These are phyloP conservation scores for Cyrtorhinus lividipennis DNA, from an alignment of 1,140 invertebrate genomes.

Conservation along the genomic window DNA sequence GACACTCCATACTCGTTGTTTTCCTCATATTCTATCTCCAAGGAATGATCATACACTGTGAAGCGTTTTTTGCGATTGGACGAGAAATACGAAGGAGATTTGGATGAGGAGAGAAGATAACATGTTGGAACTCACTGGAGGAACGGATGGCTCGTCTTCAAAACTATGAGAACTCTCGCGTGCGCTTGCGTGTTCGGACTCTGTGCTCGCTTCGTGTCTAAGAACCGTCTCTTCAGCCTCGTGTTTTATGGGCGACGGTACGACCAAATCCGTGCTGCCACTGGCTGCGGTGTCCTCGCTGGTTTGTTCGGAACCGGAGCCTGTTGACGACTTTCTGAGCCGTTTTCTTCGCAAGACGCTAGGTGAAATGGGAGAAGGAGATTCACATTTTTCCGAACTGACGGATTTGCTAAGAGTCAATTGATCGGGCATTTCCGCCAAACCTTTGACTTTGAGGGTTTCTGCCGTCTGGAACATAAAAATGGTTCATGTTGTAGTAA, in stretches of 20 bases:
- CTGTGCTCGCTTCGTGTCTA: conserved; percentile 26
- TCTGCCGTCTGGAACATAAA: conserved; percentile 50
- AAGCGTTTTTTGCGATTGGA: too few species aligned
- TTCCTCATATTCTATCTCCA: too few species aligned
- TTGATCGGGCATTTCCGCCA: conserved; percentile 63
- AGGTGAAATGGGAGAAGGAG: conserved; percentile 16
- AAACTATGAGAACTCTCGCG: conserved; percentile 35
- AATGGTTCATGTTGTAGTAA: neutral
- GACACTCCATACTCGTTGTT: too few species aligned
- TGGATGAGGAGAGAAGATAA: too few species aligned
- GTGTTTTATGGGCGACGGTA: conserved; percentile 24
- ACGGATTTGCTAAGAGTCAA: conserved; percentile 23
- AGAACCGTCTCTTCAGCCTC: conserved; percentile 27
- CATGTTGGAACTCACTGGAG: neutral
- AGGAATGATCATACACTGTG: too few species aligned
- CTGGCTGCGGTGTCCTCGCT: conserved; percentile 19
- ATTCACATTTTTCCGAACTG: conserved; percentile 20
- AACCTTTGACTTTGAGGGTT: conserved; percentile 70
- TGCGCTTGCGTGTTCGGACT: conserved; percentile 25
- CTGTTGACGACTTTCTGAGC: conserved; percentile 53
- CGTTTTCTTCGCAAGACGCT: conserved; percentile 38
- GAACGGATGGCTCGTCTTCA: conserved; percentile 27
- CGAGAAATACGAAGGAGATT: too few species aligned
- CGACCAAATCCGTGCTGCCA: conserved; percentile 35
- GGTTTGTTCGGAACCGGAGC: conserved; percentile 36